phyloP scores from a whole-genome alignment of 2,888 invertebrate genomes.

The Ornithoptera priamus region DNA sequence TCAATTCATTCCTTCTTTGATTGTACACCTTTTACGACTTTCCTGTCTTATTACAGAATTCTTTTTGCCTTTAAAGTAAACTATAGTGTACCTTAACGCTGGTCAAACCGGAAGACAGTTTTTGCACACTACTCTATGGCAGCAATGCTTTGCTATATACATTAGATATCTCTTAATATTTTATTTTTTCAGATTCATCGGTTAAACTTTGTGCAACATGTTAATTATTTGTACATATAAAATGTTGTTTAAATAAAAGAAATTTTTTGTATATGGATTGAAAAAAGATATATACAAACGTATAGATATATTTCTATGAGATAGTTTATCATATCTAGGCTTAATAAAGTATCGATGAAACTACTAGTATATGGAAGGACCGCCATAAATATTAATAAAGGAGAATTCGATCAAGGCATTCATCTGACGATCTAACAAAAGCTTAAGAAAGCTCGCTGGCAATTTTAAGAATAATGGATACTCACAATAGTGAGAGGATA shows the following conservation, averaged over 20 bases:
- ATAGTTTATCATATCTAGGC: not conserved
- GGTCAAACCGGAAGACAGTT: too few species aligned
- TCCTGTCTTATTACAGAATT: not conserved
- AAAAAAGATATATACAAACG: not conserved
- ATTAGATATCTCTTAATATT: too few species aligned
- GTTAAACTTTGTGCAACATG: too few species aligned
- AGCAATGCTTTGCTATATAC: too few species aligned
- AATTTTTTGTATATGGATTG: not conserved
- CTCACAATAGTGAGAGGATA: conserved; percentile 7
- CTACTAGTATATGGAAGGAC: not conserved
- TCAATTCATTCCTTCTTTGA: not conserved
- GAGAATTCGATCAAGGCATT: conserved; percentile 7
- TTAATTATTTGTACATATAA: not conserved
- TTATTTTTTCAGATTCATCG: too few species aligned
- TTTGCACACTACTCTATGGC: too few species aligned
- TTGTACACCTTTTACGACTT: not conserved
- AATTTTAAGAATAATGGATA: conserved; percentile 13
- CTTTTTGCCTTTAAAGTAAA: not conserved
- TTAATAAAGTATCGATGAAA: not conserved
- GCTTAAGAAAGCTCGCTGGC: conserved; percentile 6
- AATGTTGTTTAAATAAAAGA: too few species aligned
- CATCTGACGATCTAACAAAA: conserved; percentile 15
- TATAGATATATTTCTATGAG: not conserved
- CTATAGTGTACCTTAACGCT: too few species aligned
- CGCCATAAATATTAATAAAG: conserved; percentile 21